Conservation (phyloP, 2,113 vertebrate species). For the Phasianus colchicus region DNA sequence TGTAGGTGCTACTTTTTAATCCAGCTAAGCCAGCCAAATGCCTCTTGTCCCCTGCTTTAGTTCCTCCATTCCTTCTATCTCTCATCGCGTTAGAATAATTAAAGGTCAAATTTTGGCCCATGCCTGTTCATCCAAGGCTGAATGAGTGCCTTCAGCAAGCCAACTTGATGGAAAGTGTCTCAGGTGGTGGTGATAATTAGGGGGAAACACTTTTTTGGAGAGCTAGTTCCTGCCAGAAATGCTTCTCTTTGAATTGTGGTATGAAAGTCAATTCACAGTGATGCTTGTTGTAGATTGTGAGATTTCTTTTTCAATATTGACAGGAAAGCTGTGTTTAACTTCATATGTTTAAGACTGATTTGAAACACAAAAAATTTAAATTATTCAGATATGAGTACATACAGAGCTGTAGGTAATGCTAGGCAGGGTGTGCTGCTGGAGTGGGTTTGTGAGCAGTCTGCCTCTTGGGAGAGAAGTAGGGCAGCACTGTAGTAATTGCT, state of each 20-base stretch:
- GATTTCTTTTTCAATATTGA: background rate
- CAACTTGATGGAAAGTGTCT: background rate
- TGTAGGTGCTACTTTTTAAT: rapidly evolving
- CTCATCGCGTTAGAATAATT: background rate
- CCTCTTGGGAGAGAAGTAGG: background rate
- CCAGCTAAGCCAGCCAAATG: background rate
- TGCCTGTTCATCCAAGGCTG: no score
- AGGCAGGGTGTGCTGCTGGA: no score
- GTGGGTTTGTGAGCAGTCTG: rapidly evolving
- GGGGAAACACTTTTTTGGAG: background rate
- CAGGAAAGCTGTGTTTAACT: background rate
- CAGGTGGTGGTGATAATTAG: background rate
- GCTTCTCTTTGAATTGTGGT: background rate
- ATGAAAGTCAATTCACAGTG: background rate
- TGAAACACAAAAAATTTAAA: background rate
- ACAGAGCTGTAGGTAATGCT: background rate
- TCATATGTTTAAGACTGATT: background rate
- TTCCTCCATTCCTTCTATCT: background rate
- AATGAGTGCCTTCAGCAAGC: background rate
- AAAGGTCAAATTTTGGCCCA: background rate
- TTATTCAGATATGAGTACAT: no score
- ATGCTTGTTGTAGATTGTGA: background rate
- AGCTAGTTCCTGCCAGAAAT: background rate
- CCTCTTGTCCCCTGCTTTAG: background rate
- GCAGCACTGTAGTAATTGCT: background rate